Conservation (phyloP, 2,113 vertebrate species). For the Mesitornis unicolor region DNA sequence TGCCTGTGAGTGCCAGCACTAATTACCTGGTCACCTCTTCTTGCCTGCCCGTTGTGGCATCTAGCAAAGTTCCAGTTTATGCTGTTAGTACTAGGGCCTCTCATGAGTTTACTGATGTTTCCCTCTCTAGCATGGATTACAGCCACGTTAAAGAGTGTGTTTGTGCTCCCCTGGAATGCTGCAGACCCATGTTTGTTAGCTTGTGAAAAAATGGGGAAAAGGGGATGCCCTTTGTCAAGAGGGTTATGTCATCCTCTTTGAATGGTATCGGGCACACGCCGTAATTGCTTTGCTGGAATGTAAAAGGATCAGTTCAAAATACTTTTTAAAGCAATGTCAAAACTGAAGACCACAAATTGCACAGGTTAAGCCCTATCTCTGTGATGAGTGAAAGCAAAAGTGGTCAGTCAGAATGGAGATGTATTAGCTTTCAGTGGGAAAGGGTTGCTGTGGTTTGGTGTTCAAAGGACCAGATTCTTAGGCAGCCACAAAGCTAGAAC, state of each 20-base stretch:
- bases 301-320: neutral
- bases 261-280: fast-evolving
- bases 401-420: neutral
- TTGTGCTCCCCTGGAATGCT: neutral
- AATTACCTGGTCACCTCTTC: neutral
- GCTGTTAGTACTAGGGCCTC: neutral
- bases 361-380: neutral
- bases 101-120: neutral
- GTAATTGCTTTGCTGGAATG: neutral
- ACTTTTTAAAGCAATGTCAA: neutral
- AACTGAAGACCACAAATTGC: neutral
- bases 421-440: neutral
- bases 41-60: neutral
- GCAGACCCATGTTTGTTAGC: neutral
- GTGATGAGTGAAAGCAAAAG: neutral
- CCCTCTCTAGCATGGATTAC: neutral
- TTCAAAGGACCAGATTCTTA: neutral
- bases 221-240: neutral
- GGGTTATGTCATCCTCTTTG: neutral
- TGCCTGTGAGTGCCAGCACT: neutral
- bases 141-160: neutral
- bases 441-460: neutral
- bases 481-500: neutral
- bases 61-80: neutral
- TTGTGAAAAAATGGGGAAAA: neutral